Evolutionary conservation across 2,113 vertebrate species (phyloP), one percentile per base, ranked within the genome.

Genomic region (Sinosuthora webbiana): DNA sequence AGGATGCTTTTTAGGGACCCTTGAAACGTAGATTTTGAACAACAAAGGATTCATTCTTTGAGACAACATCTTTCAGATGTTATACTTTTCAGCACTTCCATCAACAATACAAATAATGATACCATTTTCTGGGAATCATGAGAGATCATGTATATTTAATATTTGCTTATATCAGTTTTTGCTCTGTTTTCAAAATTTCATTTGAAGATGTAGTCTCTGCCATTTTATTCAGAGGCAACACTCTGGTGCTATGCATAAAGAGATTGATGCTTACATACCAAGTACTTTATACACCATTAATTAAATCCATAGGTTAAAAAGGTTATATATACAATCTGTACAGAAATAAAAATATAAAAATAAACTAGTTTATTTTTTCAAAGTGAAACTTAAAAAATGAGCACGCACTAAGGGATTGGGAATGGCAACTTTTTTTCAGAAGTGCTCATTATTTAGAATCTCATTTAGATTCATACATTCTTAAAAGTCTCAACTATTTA

Each of bases 171-270:
- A 28, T 56, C 25, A 59, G 3, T 1, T 83, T 90, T 68, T 56
- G 3, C 75, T 79, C 20, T 53, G 10, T 0, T 65, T 94, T 50
- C 56, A 12, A 41, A 87, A 71, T 0, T 0, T 19, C 2, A 1
- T 45, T 92, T 56, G 41, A 90, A 90, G 37, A 57, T 44, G 15
- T 19, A 47, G 4, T 41, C 6, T 52, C 9, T 79, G 22, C 18
- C 2, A 20, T 52, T 78, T 63, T 67, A 35, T 71, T 77, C 30
- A 47, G 15, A 63, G 39, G 56, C 7, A 71, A 17, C 14, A n/a
- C 7, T 70, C 8, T 70, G 16, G 4, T 39, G 17, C 4, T 75
- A 9, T 33, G 5, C 17, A 52, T 60, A 10, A 84, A 93, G 24
- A 80, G 13, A 41, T 4, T 41, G 10, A 45, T 53, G 68, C 1